These are phyloP conservation scores for Fregetta grallaria DNA, from an alignment of 2,113 vertebrate species.

Conservation along the genomic window DNA sequence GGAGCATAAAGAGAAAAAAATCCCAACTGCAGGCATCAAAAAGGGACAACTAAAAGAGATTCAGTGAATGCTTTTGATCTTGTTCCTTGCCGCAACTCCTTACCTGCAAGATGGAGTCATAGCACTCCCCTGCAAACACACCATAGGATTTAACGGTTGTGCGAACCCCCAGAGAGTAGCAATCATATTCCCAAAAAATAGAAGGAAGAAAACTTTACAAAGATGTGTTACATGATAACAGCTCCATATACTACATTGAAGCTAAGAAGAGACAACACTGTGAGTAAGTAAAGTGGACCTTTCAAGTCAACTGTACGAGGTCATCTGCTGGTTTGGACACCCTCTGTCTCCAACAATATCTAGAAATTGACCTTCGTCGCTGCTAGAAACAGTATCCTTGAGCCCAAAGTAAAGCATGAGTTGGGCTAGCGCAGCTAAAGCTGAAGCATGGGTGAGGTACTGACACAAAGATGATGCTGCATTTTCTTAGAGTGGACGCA, in stretches of 20 bases:
- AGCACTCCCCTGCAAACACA: not conserved
- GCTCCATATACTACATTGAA: not conserved
- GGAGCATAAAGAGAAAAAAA: not conserved
- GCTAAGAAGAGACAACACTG: not conserved
- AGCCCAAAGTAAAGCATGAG: not conserved
- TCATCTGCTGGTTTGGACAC: not conserved
- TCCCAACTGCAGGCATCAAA: not conserved
- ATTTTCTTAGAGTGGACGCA: not conserved
- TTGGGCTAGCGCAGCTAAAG: fast-evolving
- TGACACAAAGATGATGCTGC: not conserved
- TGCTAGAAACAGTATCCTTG: not conserved
- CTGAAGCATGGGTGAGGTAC: not conserved
- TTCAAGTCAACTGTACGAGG: not conserved
- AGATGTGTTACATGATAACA: not conserved
- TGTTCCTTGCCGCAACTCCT: not conserved
- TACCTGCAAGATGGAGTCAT: not conserved
- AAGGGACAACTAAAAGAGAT: not conserved
- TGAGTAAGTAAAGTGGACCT: not conserved
- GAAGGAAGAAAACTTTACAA: not conserved
- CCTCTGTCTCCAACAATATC: not conserved
- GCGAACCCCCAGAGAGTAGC: fast-evolving
- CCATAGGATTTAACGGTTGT: not conserved
- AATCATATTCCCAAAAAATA: not conserved
- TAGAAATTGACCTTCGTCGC: not conserved
- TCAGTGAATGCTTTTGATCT: not conserved